Evolutionary conservation across 2,797 vertebrate genomes (phyloP).

Genomic region (Galago senegalensis): DNA sequence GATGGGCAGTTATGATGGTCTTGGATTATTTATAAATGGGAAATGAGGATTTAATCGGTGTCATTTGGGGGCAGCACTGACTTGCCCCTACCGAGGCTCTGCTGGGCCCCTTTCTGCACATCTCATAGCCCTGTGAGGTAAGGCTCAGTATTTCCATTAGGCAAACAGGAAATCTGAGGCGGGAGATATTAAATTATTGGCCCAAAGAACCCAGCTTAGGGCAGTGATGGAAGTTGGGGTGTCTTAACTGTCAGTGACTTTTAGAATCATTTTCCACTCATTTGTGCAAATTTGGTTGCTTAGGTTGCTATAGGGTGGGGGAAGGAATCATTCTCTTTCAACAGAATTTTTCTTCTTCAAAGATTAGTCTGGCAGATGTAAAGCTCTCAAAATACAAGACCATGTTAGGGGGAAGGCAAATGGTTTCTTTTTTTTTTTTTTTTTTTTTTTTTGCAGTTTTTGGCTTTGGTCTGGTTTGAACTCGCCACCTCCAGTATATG

Average conservation of each 20-base stretch:
- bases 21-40: not conserved
- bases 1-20: not conserved
- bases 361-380: not conserved
- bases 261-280: not conserved
- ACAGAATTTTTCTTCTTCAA: not conserved
- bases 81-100: not conserved
- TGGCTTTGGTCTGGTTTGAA: too few species aligned
- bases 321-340: not conserved
- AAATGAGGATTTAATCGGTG: not conserved
- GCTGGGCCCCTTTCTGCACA: not conserved
- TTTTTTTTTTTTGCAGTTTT: too few species aligned
- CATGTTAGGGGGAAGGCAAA: not conserved
- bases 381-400: not conserved
- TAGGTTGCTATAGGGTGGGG: not conserved
- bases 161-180: not conserved
- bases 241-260: not conserved
- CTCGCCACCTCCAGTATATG: too few species aligned
- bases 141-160: not conserved
- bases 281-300: not conserved
- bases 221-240: not conserved
- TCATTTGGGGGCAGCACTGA: not conserved
- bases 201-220: not conserved
- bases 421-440: too few species aligned
- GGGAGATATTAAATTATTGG: not conserved
- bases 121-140: rapidly evolving